Evolutionary conservation across 2,113 vertebrate species (phyloP).

Genomic region (Siphamia tubifer): DNA sequence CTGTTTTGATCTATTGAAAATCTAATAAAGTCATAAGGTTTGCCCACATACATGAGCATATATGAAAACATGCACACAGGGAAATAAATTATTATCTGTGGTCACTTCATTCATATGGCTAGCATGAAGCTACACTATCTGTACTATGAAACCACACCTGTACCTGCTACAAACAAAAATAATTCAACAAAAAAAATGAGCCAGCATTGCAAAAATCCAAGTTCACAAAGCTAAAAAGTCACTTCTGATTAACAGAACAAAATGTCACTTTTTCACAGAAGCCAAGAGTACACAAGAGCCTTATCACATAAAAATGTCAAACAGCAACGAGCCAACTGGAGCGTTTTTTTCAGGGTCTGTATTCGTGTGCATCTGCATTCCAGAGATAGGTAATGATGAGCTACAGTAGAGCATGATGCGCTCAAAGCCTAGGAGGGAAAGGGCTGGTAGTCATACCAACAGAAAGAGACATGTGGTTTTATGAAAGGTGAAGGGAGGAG

Average conservation of each 20-base stretch:
- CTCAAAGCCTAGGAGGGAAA: slow-evolving; percentile 16
- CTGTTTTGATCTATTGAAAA: no score
- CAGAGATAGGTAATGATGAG: slow-evolving; percentile 34
- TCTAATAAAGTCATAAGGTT: no score
- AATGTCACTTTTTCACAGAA: slow-evolving; percentile 2
- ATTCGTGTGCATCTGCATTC: slow-evolving; percentile 34
- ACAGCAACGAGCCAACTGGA: slow-evolving; percentile 7
- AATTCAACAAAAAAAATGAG: neutral
- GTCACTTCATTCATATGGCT: neutral
- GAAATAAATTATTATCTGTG: neutral
- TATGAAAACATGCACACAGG: no score
- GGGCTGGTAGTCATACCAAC: slow-evolving; percentile 31
- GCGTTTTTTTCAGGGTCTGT: neutral
- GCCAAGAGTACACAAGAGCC: slow-evolving; percentile 32
- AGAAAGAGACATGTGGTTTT: slow-evolving; percentile 23
- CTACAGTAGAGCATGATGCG: slow-evolving; percentile 9
- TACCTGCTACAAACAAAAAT: neutral
- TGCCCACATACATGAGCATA: no score
- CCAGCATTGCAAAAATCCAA: neutral
- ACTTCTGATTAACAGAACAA: slow-evolving; percentile 20
- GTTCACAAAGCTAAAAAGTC: slow-evolving; percentile 21
- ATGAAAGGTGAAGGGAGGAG: slow-evolving; percentile 29
- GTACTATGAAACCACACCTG: neutral
- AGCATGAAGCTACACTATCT: neutral
- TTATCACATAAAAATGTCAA: slow-evolving; percentile 29